Conservation (phyloP, 1,140 invertebrate genomes). For the Oppia nitens region DNA sequence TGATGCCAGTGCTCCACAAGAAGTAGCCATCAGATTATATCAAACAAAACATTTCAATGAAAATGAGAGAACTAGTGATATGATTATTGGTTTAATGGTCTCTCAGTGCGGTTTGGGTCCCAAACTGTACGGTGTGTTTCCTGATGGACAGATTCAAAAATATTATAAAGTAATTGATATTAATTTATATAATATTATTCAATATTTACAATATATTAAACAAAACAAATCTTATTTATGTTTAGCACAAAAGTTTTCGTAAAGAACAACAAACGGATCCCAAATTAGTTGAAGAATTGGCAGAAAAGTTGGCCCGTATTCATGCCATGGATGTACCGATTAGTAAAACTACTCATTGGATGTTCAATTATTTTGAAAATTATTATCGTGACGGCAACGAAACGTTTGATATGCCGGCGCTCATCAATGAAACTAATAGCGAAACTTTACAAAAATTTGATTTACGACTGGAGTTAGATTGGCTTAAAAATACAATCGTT, state of each 20-base stretch:
- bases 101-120: not conserved
- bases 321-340: not conserved
- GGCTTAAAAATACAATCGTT: not conserved
- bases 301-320: not conserved
- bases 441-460: not conserved
- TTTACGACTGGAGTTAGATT: not conserved
- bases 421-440: not conserved
- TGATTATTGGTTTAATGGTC: not conserved
- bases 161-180: not conserved
- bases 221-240: too few relatives aligned
- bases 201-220: too few relatives aligned
- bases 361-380: not conserved
- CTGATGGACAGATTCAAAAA: not conserved
- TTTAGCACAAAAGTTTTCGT: slow-evolving; percentile 6
- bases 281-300: not conserved
- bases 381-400: not conserved
- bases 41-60: slow-evolving; percentile 1
- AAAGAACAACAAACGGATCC: not conserved
- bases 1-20: too few relatives aligned
- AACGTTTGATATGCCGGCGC: not conserved
- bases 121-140: not conserved
- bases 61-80: not conserved
- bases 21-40: slow-evolving; percentile 4
- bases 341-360: not conserved
- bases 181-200: too few relatives aligned